Evolutionary conservation across 2,888 invertebrate species (phyloP).

Genomic region (Chorisops tibialis): DNA sequence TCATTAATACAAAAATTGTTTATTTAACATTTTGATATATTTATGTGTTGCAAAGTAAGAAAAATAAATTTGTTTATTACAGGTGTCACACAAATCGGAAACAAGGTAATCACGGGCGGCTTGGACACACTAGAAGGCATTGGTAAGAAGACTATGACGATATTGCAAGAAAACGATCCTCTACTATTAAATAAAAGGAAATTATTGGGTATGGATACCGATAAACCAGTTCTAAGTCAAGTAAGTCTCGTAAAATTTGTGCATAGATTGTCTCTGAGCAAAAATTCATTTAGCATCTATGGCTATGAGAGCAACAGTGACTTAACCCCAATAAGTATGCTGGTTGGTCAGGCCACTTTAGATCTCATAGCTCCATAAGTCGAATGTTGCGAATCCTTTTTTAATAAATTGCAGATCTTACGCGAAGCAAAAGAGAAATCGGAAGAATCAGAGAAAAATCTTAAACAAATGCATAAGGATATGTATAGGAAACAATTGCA

Average conservation of each 20-base stretch:
- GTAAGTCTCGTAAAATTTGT: constrained; percentile 28
- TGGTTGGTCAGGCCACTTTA: too few relatives aligned
- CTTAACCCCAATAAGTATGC: too few relatives aligned
- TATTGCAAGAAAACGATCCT: constrained; percentile 88
- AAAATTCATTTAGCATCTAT: background rate
- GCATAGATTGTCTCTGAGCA: background rate
- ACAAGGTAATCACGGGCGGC: constrained; percentile 73
- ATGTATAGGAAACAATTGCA: constrained; percentile 56
- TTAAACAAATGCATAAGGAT: constrained; percentile 44
- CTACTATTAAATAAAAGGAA: constrained; percentile 68
- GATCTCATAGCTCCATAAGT: background rate
- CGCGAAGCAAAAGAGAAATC: constrained; percentile 68
- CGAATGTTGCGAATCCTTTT: background rate
- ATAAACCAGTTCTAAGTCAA: constrained; percentile 46
- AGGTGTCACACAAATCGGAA: constrained; percentile 52
- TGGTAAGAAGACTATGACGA: constrained; percentile 93
- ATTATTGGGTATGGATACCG: constrained; percentile 50
- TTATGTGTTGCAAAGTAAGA: too few relatives aligned
- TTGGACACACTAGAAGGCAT: constrained; percentile 87
- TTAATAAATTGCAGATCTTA: constrained; percentile 51
- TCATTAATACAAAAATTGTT: too few relatives aligned
- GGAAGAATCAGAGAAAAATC: constrained; percentile 51
- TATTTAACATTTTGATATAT: too few relatives aligned
- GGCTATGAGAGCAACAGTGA: too few relatives aligned
- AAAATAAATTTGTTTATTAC: too few relatives aligned